Percentiles rank a stretch among this genome's conserved stretches.
Evolutionary conservation across 2,113 vertebrate species (phyloP).

Genomic region (Barnardius zonarius): DNA sequence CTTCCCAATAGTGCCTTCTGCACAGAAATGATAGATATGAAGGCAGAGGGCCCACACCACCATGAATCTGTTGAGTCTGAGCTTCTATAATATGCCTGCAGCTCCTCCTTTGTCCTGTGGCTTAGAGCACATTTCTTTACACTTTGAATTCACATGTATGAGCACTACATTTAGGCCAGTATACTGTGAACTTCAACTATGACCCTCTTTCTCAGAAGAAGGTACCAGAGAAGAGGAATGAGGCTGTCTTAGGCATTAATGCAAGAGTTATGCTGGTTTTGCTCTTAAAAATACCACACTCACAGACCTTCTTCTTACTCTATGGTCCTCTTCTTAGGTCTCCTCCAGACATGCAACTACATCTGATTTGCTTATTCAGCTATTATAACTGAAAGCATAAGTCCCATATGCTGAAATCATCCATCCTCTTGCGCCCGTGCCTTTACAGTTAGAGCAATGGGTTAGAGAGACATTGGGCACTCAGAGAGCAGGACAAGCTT

Average conservation of each 20-base stretch:
- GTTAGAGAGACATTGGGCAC: not conserved
- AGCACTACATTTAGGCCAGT: not conserved
- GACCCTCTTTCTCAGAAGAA: not conserved
- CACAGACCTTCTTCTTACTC: not conserved
- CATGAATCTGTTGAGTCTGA: not conserved
- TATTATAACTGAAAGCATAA: not conserved
- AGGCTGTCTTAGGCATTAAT: not conserved
- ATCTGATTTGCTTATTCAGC: not conserved
- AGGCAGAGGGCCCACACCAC: not conserved
- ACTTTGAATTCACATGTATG: not conserved
- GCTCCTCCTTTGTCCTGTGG: not conserved
- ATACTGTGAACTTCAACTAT: not conserved
- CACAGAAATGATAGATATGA: not conserved
- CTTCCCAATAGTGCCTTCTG: not conserved
- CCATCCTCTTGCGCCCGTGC: not conserved
- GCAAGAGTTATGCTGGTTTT: not conserved
- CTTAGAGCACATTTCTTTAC: not conserved
- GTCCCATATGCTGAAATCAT: not conserved
- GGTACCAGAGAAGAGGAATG: not conserved
- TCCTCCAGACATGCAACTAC: not conserved
- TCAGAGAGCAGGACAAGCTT: not conserved
- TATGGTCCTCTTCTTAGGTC: not conserved
- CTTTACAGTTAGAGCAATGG: not conserved
- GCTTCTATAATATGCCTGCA: not conserved
- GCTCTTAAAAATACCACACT: not conserved